Base-by-base conservation (phyloP, 2,113 vertebrate genomes). In the Planiliza haematocheilus region DNA sequence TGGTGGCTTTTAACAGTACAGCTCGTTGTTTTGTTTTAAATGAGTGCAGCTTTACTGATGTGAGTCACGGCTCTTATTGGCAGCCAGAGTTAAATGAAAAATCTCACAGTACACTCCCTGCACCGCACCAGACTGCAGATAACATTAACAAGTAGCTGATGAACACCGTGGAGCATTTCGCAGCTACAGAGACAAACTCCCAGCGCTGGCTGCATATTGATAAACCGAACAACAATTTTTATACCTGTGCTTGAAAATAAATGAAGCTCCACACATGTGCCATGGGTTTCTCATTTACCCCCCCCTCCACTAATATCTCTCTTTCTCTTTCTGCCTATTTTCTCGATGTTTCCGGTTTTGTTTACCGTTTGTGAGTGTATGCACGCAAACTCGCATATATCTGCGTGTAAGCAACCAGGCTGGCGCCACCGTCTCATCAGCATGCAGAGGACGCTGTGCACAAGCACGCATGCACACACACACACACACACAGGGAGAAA, bases 381-480 rank as follows among this genome's bases (percentile, higher is more conserved):
- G 34, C 30, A 34, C 24, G 24, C 24, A 3, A 5, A 30, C 24
- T 30, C 57, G 24, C n/a, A 48, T 46, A 36, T 58, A 50, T 71
- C 21, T 52, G 37, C 51, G 49, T 49, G 48, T 53, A 52, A 49
- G 61, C 61, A 42, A 60, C 70, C 62, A 61, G 68, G 12, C 45
- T 62, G 80, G 80, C 80, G 77, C 77, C 84, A 45, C n/a, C 9
- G 1, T 67, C 77, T 77, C 80, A 74, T 81, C 70, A 53, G 60
- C 64, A 83, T 80, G 49, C 69, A 70, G 55, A 21, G 13, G 13
- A 4, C 36, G 18, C 8, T 18, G 14, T 12, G 7, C 38, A 45
- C 43, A 2, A 34, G 13, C 14, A 41, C 10, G 18, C 43, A 56
- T 8, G 30, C n/a, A 42, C 55, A 50, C 34, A 17, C 42, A 49